Percentiles rank a stretch among this genome's conserved stretches.
Evolutionary conservation across 2,113 vertebrate genomes (phyloP).

Genomic region (Tetrao urogallus): DNA sequence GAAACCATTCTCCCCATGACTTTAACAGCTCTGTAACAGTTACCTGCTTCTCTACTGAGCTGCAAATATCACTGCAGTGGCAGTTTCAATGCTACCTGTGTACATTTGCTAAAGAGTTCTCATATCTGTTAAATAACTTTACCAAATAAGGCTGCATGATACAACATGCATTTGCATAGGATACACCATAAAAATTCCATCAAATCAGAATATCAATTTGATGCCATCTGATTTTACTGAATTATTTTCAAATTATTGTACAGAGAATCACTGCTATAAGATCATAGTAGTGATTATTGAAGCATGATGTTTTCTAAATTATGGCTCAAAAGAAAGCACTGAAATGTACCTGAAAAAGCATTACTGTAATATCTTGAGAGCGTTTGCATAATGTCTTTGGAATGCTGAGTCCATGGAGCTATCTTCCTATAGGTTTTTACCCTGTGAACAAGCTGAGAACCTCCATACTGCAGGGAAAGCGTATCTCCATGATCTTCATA

Average conservation of each 20-base stretch:
- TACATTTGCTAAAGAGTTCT: neutral
- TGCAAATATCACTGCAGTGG: neutral
- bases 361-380: constrained; percentile 97
- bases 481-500: constrained; percentile 99
- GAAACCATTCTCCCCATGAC: neutral
- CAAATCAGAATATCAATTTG: neutral
- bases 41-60: neutral
- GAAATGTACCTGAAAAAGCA: constrained; percentile 91
- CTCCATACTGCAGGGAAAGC: constrained; percentile 94
- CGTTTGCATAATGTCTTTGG: constrained; percentile 98
- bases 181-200: neutral
- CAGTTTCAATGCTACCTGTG: neutral
- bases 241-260: neutral
- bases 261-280: neutral
- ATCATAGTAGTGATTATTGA: neutral
- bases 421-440: constrained; percentile 99
- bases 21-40: neutral
- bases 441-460: constrained; percentile 96
- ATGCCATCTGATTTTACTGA: neutral
- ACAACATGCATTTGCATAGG: neutral
- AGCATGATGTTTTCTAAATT: neutral
- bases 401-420: constrained; percentile 97
- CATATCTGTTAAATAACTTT: neutral
- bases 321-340: neutral
- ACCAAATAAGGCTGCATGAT: neutral